phyloP scores from a whole-genome alignment of 2,888 invertebrate genomes.

The Stratiomys singularior region DNA sequence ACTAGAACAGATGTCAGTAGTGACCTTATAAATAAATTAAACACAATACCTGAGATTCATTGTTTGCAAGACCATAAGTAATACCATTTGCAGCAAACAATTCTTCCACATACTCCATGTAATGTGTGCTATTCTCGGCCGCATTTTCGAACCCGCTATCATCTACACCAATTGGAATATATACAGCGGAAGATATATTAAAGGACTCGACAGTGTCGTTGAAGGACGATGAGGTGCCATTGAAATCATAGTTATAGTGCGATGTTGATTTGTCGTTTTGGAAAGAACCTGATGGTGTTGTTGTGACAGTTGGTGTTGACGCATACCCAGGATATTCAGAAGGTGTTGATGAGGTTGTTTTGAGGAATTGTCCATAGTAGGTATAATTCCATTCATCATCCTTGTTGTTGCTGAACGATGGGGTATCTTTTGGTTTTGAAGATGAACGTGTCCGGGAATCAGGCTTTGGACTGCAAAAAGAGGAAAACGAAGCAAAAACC shows the following conservation, averaged over 20 bases:
- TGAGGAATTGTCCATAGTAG: conserved; percentile 44
- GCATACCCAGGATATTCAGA: neutral
- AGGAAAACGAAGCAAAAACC: neutral
- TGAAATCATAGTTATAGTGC: conserved; percentile 32
- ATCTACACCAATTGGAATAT: conserved; percentile 52
- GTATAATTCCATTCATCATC: conserved; percentile 45
- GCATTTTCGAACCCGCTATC: conserved; percentile 53
- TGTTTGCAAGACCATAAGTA: conserved; percentile 18
- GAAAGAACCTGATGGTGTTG: neutral
- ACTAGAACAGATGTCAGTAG: too few species aligned
- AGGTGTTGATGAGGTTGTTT: conserved; percentile 31
- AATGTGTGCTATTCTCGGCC: conserved; percentile 59
- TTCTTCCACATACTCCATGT: conserved; percentile 67
- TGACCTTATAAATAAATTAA: too few species aligned
- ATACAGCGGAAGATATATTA: conserved; percentile 49
- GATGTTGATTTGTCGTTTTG: neutral
- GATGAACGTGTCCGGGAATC: neutral
- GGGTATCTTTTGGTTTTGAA: conserved; percentile 31
- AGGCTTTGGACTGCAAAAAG: neutral
- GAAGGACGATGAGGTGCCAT: conserved; percentile 48
- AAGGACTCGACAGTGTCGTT: conserved; percentile 54
- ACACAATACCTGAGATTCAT: conserved; percentile 29
- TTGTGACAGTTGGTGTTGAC: neutral
- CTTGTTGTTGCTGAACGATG: neutral
- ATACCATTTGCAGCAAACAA: conserved; percentile 60